These are phyloP conservation scores for Sapajus apella DNA, from an alignment of 2,113 vertebrate genomes.

Conservation along the genomic window DNA sequence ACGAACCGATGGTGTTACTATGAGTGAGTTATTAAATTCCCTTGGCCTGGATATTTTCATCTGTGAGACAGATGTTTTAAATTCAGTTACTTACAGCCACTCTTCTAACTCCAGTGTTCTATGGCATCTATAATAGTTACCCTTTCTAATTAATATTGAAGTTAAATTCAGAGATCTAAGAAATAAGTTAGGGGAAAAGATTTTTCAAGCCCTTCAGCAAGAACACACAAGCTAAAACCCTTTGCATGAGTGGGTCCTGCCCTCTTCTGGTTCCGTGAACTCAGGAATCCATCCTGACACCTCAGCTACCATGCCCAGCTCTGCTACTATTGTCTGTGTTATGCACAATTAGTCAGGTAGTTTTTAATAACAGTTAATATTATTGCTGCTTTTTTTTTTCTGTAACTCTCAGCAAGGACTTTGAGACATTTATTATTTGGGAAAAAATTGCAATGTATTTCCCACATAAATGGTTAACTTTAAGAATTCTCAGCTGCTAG, in stretches of 20 bases:
- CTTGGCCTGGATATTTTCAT: not conserved
- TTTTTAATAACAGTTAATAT: not conserved
- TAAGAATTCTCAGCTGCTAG: not conserved
- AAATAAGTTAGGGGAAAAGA: not conserved
- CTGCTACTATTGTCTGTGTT: not conserved
- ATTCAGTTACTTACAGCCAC: not conserved
- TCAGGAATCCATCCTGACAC: not conserved
- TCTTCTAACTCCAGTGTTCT: not conserved
- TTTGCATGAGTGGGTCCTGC: not conserved
- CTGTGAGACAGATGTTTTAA: not conserved
- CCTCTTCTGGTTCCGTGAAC: not conserved
- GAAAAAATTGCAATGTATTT: not conserved
- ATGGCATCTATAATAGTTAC: not conserved
- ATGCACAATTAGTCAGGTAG: not conserved
- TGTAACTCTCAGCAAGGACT: not conserved
- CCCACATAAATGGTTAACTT: not conserved
- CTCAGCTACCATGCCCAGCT: fast-evolving
- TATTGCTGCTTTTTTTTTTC: not conserved
- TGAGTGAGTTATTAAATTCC: not conserved
- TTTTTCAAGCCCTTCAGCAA: not conserved
- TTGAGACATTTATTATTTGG: not conserved
- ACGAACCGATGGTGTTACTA: not conserved
- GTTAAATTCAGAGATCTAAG: not conserved
- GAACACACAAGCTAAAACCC: not conserved
- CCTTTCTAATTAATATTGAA: not conserved